Evolutionary conservation across 1,140 invertebrate genomes (phyloP).

Genomic region (Aphelenchoides fujianensis): DNA sequence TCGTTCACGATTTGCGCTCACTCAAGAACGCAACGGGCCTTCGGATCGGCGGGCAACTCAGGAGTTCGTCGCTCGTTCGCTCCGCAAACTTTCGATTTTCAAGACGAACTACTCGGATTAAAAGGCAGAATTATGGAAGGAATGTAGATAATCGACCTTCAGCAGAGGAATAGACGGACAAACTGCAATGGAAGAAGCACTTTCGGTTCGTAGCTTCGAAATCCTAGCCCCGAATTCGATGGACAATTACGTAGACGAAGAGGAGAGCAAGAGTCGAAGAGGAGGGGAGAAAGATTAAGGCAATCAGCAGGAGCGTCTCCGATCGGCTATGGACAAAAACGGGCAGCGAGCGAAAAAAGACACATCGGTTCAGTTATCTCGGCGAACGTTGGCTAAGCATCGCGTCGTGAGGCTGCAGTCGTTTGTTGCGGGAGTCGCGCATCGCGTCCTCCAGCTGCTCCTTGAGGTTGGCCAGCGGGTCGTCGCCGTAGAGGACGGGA

Average conservation of each 20-base stretch:
- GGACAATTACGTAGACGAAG: too few relatives aligned
- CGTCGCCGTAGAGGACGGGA: slow-evolving; percentile 32
- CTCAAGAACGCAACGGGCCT: too few relatives aligned
- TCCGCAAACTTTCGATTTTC: neutral
- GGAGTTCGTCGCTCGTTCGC: neutral
- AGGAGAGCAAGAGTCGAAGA: too few relatives aligned
- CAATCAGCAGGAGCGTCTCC: neutral
- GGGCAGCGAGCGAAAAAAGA: too few relatives aligned
- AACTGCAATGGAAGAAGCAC: neutral
- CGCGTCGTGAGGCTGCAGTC: neutral
- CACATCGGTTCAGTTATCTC: neutral
- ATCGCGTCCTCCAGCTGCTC: slow-evolving; percentile 51
- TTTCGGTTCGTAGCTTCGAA: neutral
- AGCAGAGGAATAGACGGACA: too few relatives aligned
- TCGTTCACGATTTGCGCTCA: too few relatives aligned
- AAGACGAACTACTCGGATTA: neutral
- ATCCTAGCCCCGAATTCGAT: neutral
- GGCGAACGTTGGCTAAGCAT: neutral
- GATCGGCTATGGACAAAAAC: neutral
- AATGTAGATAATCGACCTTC: too few relatives aligned
- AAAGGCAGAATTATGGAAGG: too few relatives aligned
- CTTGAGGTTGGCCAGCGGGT: slow-evolving; percentile 33
- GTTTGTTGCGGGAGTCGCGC: slow-evolving; percentile 26
- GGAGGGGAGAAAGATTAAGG: too few relatives aligned
- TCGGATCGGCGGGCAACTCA: too few relatives aligned